A percentile compares a stretch with the other conserved stretches of the same genome.
Conservation (phyloP, 2,888 invertebrate genomes). For the Dolichopus griseipennis region DNA sequence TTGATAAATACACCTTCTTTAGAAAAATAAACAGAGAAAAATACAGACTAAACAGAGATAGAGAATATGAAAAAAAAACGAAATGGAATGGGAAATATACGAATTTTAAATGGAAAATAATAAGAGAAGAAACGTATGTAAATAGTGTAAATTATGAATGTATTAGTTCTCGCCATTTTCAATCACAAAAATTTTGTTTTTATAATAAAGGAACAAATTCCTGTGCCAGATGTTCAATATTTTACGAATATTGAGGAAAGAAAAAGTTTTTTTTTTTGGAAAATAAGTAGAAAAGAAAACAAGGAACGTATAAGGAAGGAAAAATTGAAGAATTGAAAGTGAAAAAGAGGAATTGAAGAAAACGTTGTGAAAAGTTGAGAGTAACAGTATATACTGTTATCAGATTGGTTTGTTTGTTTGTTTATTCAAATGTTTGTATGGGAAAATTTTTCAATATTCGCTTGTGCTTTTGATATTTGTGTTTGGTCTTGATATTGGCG, state of each 20-base stretch:
- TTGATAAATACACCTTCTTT: background rate
- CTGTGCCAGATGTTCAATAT: constrained; percentile 6
- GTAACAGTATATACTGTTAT: too few relatives aligned
- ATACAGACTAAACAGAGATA: background rate
- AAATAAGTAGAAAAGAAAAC: background rate
- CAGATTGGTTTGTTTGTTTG: too few relatives aligned
- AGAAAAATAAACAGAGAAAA: background rate
- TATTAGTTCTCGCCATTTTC: background rate
- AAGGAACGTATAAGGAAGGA: background rate
- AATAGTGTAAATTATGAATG: background rate
- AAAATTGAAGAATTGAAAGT: background rate
- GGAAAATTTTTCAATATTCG: too few relatives aligned
- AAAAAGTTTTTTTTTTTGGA: background rate
- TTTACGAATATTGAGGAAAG: background rate
- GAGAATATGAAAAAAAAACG: background rate
- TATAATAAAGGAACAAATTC: background rate
- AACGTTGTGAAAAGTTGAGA: too few relatives aligned
- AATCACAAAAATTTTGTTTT: background rate
- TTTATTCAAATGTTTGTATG: too few relatives aligned
- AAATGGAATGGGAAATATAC: too few relatives aligned
- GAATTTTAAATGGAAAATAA: background rate
- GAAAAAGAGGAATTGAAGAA: too few relatives aligned
- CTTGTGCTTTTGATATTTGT: too few relatives aligned
- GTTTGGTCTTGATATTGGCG: too few relatives aligned
- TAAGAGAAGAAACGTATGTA: background rate